A percentile compares a stretch with the other conserved stretches of the same genome.
Evolutionary conservation across 2,113 vertebrate genomes (phyloP).

Genomic region (Globicephala melas): DNA sequence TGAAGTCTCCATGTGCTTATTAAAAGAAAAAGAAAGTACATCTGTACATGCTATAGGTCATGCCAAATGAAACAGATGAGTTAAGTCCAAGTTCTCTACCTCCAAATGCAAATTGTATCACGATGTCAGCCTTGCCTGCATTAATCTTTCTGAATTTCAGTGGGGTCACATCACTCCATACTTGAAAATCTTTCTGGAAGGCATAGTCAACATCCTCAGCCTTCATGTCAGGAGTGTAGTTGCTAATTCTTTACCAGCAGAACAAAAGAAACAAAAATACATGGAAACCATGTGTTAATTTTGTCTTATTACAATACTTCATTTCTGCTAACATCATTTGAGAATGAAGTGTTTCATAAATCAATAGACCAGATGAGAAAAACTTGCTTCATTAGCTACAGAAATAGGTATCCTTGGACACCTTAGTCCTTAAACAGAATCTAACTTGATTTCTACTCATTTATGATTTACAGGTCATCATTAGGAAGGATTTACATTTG

Average conservation of each 20-base stretch:
- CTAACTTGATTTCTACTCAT: not conserved
- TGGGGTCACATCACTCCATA: slow-evolving; percentile 84
- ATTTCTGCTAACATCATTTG: not conserved
- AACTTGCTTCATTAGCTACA: not conserved
- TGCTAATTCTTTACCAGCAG: slow-evolving; percentile 79
- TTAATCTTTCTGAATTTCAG: slow-evolving; percentile 79
- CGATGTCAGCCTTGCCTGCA: slow-evolving; percentile 82
- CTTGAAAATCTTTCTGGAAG: slow-evolving; percentile 76
- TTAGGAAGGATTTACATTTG: not conserved
- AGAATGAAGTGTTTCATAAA: not conserved
- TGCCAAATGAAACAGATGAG: not conserved
- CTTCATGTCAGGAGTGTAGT: slow-evolving; percentile 76
- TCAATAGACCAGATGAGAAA: not conserved
- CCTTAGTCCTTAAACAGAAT: not conserved
- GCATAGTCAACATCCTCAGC: slow-evolving; percentile 64
- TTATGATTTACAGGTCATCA: not conserved
- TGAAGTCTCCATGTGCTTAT: slow-evolving; percentile 82
- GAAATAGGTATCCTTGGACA: not conserved
- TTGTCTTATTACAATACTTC: not conserved
- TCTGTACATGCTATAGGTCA: no score
- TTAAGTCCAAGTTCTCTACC: slow-evolving; percentile 67
- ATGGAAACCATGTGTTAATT: not conserved
- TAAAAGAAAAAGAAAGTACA: not conserved
- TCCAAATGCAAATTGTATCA: slow-evolving; percentile 81
- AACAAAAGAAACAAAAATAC: not conserved